Evolutionary conservation across 2,888 invertebrate genomes (phyloP), one percentile per base, ranked within the genome.

Genomic region (Cheilosia variabilis): DNA sequence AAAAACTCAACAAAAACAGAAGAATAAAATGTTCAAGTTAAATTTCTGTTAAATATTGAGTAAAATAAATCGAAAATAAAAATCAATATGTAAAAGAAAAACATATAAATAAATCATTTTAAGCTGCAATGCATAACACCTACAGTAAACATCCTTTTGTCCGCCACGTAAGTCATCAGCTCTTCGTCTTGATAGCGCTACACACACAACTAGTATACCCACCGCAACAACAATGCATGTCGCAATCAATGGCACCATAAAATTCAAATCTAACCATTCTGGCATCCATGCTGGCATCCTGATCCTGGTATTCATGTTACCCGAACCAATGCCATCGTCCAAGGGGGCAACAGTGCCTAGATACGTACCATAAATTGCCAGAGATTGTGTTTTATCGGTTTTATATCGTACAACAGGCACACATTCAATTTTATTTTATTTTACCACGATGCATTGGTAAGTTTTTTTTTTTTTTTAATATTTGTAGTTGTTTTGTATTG

Each of bases 171-270:
- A 93, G 91, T 97, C 97, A 92, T 96, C 94, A 86, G 95, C 93
- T 92, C 97, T 95, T 92, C 97, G 94, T 91, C 97, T 94, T 68
- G 97, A 96, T 69, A 97, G 93, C 45, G 97, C 97, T 89, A 97
- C 96, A 93, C 97, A 97, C 92, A 97, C 96, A 90, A 98, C 97
- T 90, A 97, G 95, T 90, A 98, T 95, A 87, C 98, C 97, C 89
- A 98, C 97, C 89, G 97, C 94, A 91, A 98, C 96, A 88, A 98
- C 97, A 89, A 98, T 96, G 84, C 98, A 94, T 34, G 97, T 97
- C 53, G 97, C 97, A 89, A 97, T 95, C 88, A 98, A 95, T 0
- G 98, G 98, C 27, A 98, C 97, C 90, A 98, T 94, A 87, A 98
- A 96, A 93, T 98, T 97, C 83, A 97, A 95, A 91, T 97, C 97